phyloP scores from a whole-genome alignment of 1,140 invertebrate genomes.

The Wiebesia pumilae region DNA sequence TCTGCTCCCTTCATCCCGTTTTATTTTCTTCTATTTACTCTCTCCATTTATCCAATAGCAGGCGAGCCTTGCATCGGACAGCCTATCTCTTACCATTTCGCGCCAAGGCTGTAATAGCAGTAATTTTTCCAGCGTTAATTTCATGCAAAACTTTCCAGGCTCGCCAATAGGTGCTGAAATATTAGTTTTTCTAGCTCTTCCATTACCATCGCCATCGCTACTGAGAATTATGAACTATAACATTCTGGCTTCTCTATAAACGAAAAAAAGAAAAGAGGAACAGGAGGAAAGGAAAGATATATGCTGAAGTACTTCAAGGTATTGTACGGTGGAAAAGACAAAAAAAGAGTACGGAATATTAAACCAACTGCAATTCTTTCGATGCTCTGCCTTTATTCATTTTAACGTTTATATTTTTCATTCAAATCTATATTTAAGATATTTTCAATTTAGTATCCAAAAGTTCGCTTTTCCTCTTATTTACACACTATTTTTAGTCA shows the following conservation, averaged over 20 bases:
- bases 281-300: neutral
- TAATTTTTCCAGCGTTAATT: conserved; percentile 66
- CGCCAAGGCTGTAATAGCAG: conserved; percentile 58
- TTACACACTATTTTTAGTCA: neutral
- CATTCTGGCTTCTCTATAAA: neutral
- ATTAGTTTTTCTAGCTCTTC: conserved; percentile 50
- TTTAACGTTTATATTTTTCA: neutral
- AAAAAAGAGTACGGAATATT: neutral
- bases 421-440: neutral
- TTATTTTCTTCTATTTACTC: neutral
- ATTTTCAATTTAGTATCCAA: neutral
- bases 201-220: neutral
- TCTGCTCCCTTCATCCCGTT: neutral
- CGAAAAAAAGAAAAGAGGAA: neutral
- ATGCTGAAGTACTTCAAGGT: neutral
- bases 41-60: neutral
- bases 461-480: neutral
- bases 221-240: conserved; percentile 34
- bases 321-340: neutral
- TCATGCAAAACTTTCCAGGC: conserved; percentile 64
- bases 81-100: neutral
- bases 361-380: neutral
- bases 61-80: neutral
- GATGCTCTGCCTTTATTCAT: neutral
- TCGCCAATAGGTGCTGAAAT: conserved; percentile 44